Evolutionary conservation across 2,888 invertebrate genomes (phyloP), one percentile per base, ranked within the genome.

Genomic region (Ditula angustiorana): DNA sequence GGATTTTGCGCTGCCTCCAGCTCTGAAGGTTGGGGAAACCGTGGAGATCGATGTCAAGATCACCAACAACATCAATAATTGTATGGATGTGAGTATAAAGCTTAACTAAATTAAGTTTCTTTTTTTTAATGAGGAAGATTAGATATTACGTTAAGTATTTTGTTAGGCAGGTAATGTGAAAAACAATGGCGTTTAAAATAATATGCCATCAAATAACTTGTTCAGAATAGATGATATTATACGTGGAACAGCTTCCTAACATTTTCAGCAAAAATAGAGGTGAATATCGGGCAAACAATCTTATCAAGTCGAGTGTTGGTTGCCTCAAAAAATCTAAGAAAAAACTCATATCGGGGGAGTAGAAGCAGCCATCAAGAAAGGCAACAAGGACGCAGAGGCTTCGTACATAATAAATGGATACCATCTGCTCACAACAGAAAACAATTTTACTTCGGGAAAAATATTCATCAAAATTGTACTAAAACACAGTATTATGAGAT

Each of bases 21-120:
- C 93, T 1, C 78, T 95, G 73, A 92, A 94, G 70, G 95, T 95
- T 8, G 94, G 95, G 0, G 95, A 95, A 78, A 94, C 94, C 0
- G 92, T 95, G 0, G 95, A 95, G 77, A 94, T 95, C n/a, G 95
- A 95, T 72, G 95, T 95, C 70, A 95, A 95, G 82, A 95, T 95
- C 64, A 95, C 94, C 0, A 95, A 95, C 75, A 95, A 95, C 68
- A 94, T 95, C 74, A 95, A 95, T 76, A 94, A 95, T 66, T 95
- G 95, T 82, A 94, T 95, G 93, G 95, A 95, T 78, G 95, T 95
- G 79, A 95, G 95, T 94, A 76, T 4, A n/a, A n/a, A n/a, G n/a
- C n/a, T n/a, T n/a, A n/a, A n/a, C n/a, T n/a, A n/a, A n/a, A n/a
- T n/a, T n/a, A n/a, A n/a, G n/a, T n/a, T n/a, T n/a, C n/a, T n/a